Base-by-base conservation (phyloP, 2,797 vertebrate genomes). In the Cirrhinus mrigala region DNA sequence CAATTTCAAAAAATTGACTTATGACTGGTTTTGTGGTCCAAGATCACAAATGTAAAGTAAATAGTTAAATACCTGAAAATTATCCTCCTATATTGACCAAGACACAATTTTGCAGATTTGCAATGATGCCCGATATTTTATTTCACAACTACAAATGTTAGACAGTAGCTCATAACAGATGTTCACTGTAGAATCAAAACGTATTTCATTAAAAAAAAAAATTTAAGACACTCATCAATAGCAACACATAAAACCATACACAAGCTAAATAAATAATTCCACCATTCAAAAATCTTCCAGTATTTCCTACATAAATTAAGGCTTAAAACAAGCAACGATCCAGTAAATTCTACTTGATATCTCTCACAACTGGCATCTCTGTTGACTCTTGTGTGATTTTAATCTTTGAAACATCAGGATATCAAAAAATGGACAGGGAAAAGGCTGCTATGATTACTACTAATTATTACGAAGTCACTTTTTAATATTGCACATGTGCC, bases 61-160 rank as follows among this genome's bases (percentile, higher is more conserved):
- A 37, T 20, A 11, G 14, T 6, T 46, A 46, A 9, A 46, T 46
- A 46, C 2, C 44, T 46, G 9, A 46, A 46, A 46, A 46, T 11
- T 1, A 46, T 46, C 44, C 44, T 46, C 44, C 44, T 46, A 9
- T 9, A 46, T 46, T 46, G 44, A 46, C 27, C 85, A 69, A 86
- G 84, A 92, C 76, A 90, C 87, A 86, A 85, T 92, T 77, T 54
- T 80, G 18, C 91, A 94, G 91, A 91, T 95, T 94, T 95, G 92
- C 94, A 95, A 95, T 94, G 94, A 85, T 79, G 92, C 94, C 93
- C 93, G 91, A 74, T 66, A 24, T 79, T 91, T 94, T 95, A 92
- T 93, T 97, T 98, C 95, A 96, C 95, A 96, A 96, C 96, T 95
- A 94, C 94, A 96, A n/a, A n/a, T 93, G 95, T 97, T 96, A 97